These are phyloP conservation scores for Phalacrocorax brasilianus DNA, from an alignment of 2,113 vertebrate species.

Conservation along the genomic window DNA sequence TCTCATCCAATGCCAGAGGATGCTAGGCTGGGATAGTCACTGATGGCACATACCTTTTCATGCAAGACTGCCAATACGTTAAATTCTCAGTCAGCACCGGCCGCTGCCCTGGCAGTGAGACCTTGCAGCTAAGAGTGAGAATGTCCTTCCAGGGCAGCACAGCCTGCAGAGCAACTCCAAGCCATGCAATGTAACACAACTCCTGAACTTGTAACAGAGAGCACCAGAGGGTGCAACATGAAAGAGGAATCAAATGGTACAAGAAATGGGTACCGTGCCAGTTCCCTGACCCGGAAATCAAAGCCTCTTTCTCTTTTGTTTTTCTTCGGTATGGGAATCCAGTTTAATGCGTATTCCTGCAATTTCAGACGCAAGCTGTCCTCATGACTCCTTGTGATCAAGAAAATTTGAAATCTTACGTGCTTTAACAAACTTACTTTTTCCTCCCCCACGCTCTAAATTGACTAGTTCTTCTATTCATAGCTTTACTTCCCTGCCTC, in stretches of 20 bases:
- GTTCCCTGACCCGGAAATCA: not conserved
- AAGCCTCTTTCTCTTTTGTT: not conserved
- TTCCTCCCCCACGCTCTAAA: not conserved
- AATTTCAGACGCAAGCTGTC: not conserved
- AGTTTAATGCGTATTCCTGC: not conserved
- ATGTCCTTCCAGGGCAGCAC: rapidly evolving
- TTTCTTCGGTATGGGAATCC: not conserved
- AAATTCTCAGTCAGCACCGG: not conserved
- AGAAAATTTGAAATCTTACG: not conserved
- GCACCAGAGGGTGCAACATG: rapidly evolving
- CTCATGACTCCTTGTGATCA: not conserved
- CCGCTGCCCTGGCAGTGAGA: not conserved
- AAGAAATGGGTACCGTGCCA: not conserved
- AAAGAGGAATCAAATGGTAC: not conserved
- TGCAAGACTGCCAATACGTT: not conserved
- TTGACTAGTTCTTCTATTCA: not conserved
- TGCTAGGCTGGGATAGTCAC: not conserved
- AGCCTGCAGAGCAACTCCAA: not conserved
- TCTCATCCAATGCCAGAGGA: not conserved
- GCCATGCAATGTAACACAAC: not conserved
- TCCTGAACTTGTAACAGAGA: not conserved
- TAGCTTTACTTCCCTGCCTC: not conserved
- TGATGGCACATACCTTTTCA: not conserved
- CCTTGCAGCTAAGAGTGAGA: not conserved
- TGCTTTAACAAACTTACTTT: not conserved